Percentiles rank a stretch among this genome's conserved stretches.
phyloP scores from a whole-genome alignment of 2,113 vertebrate genomes.

The Hoplias malabaricus region DNA sequence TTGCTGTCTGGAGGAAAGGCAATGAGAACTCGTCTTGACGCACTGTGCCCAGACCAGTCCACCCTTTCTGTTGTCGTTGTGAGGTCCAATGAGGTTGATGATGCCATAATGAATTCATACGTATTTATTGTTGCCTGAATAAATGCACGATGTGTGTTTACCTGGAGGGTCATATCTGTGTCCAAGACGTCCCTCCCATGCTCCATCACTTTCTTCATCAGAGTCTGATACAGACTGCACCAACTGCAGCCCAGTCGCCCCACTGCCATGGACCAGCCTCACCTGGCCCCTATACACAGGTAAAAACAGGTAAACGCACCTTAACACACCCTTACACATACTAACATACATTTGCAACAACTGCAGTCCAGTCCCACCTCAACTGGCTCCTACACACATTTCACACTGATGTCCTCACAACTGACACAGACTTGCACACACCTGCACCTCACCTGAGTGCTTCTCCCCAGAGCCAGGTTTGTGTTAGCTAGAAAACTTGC shows the following conservation, averaged over 20 bases:
- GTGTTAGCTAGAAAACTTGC: no score
- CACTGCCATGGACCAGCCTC: conserved; percentile 86
- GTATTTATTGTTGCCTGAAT: no score
- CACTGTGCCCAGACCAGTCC: no score
- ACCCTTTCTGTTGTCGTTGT: no score
- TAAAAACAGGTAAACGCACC: background rate
- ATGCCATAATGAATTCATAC: no score
- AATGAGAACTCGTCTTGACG: no score
- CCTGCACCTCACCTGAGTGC: background rate
- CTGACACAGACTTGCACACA: background rate
- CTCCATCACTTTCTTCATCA: conserved; percentile 89
- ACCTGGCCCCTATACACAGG: conserved; percentile 82
- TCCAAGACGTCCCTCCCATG: conserved; percentile 86
- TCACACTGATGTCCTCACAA: no score
- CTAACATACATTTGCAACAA: background rate
- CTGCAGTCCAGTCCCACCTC: no score
- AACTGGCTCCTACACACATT: no score
- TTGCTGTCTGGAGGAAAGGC: no score
- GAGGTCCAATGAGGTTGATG: no score
- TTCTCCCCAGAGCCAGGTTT: no score
- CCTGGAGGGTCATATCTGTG: conserved; percentile 90
- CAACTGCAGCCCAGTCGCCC: conserved; percentile 83
- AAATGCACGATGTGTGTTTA: conserved; percentile 53
- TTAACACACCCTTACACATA: background rate
- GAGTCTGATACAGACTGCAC: conserved; percentile 89